These are phyloP conservation scores for Blastomussa wellsi DNA, from an alignment of 92 coral and sea anemone species.

Conservation along the genomic window DNA sequence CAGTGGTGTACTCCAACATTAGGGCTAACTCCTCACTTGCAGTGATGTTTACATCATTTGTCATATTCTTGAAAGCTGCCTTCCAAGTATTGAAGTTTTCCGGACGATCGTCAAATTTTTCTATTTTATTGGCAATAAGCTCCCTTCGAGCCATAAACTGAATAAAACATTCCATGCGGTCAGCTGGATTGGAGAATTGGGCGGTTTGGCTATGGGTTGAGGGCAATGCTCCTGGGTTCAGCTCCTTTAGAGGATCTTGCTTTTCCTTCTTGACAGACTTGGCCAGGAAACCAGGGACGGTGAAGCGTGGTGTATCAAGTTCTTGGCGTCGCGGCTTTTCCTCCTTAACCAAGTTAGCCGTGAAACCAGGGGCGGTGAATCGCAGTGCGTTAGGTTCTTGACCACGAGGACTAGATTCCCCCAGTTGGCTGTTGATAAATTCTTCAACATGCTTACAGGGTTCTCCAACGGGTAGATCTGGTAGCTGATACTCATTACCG, in stretches of 20 bases:
- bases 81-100: conserved; percentile 65
- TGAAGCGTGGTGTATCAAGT: too few species aligned
- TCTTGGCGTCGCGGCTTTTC: not conserved
- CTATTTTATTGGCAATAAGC: conserved; percentile 50
- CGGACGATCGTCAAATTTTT: conserved; percentile 62
- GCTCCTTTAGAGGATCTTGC: too few species aligned
- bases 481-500: not conserved
- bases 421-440: conserved; percentile 18
- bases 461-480: not conserved
- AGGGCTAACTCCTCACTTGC: conserved; percentile 22
- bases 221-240: conserved; percentile 3
- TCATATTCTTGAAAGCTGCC: conserved; percentile 21
- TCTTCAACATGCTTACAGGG: conserved; percentile 12
- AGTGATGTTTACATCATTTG: conserved; percentile 2
- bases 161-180: not conserved
- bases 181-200: not conserved
- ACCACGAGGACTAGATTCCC: not conserved
- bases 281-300: too few species aligned
- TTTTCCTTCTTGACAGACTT: not conserved
- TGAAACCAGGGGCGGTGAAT: conserved; percentile 6
- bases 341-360: not conserved
- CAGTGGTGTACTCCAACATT: conserved; percentile 4
- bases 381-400: not conserved
- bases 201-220: not conserved
- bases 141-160: conserved; percentile 35